These are phyloP conservation scores for Pyrrhia umbra DNA, from an alignment of 2,888 invertebrate species.

Conservation along the genomic window DNA sequence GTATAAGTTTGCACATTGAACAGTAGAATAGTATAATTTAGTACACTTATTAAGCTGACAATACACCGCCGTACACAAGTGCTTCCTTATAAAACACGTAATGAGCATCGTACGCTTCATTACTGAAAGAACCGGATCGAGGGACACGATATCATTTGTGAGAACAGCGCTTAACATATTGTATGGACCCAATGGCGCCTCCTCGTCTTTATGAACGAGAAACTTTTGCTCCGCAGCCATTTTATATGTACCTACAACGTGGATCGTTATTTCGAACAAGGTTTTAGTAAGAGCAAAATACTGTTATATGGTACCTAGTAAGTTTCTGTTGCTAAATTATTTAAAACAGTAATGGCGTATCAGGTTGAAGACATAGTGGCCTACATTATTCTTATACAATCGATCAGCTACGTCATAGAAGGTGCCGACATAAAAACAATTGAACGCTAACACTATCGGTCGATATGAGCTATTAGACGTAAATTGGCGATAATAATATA, in stretches of 20 bases:
- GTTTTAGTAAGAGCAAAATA: conserved; percentile 15
- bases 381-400: conserved; percentile 13
- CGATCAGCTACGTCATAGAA: conserved; percentile 12
- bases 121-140: conserved; percentile 28
- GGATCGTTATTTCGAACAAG: conserved; percentile 18
- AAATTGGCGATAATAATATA: too few species aligned
- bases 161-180: conserved; percentile 45
- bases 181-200: conserved; percentile 44
- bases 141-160: conserved; percentile 35
- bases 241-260: conserved; percentile 18
- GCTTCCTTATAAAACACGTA: conserved; percentile 28
- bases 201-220: conserved; percentile 41
- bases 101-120: conserved; percentile 46
- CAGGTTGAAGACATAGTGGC: neutral
- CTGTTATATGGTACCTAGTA: neutral
- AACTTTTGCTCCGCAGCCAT: conserved; percentile 30
- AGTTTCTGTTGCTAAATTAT: neutral
- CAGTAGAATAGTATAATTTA: too few species aligned
- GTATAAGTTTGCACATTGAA: too few species aligned
- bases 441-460: neutral
- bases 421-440: conserved; percentile 19
- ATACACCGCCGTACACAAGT: conserved; percentile 24
- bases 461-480: neutral
- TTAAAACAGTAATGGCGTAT: neutral
- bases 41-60: too few species aligned